Percentiles rank a stretch among this genome's conserved stretches.
Evolutionary conservation across 2,888 invertebrate species (phyloP).

Genomic region (Drosophila emarginata): DNA sequence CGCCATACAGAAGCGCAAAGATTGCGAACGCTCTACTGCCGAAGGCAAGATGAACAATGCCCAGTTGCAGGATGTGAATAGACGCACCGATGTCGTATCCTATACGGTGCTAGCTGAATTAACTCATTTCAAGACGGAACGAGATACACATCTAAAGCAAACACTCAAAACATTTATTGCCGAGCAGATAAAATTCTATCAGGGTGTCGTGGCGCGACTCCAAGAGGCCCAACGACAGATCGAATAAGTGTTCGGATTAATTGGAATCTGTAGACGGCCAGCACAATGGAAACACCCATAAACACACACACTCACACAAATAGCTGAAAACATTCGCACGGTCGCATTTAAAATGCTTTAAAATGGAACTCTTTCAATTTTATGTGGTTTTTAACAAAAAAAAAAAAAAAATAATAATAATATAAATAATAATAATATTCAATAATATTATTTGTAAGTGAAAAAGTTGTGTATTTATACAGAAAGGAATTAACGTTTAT

Average conservation of each 20-base stretch:
- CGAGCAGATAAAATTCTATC: slow-evolving; percentile 96
- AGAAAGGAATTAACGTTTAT: slow-evolving; percentile 38
- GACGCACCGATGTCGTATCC: slow-evolving; percentile 94
- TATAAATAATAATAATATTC: slow-evolving; percentile 38
- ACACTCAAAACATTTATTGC: slow-evolving; percentile 93
- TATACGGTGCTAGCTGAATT: slow-evolving; percentile 97
- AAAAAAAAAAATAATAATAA: slow-evolving; percentile 50
- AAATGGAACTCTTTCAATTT: slow-evolving; percentile 34
- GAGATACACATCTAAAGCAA: slow-evolving; percentile 91
- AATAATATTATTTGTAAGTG: slow-evolving; percentile 59
- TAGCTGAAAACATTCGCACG: slow-evolving; percentile 72
- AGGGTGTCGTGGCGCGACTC: slow-evolving; percentile 89
- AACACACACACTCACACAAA: slow-evolving; percentile 36
- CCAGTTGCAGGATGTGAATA: slow-evolving; percentile 90
- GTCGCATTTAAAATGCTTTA: slow-evolving; percentile 72
- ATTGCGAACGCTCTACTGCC: slow-evolving; percentile 90
- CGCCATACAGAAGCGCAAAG: slow-evolving; percentile 93
- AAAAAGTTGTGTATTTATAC: slow-evolving; percentile 57
- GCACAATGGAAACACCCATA: slow-evolving; percentile 50
- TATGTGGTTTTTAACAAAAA: slow-evolving; percentile 56
- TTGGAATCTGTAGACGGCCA: slow-evolving; percentile 35
- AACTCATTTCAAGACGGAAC: slow-evolving; percentile 94
- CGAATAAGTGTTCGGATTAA: slow-evolving; percentile 53
- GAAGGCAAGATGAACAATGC: slow-evolving; percentile 93
- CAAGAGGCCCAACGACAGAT: slow-evolving; percentile 85